These are phyloP conservation scores for Geotrupes spiniger DNA, from an alignment of 2,888 invertebrate species.

Conservation along the genomic window DNA sequence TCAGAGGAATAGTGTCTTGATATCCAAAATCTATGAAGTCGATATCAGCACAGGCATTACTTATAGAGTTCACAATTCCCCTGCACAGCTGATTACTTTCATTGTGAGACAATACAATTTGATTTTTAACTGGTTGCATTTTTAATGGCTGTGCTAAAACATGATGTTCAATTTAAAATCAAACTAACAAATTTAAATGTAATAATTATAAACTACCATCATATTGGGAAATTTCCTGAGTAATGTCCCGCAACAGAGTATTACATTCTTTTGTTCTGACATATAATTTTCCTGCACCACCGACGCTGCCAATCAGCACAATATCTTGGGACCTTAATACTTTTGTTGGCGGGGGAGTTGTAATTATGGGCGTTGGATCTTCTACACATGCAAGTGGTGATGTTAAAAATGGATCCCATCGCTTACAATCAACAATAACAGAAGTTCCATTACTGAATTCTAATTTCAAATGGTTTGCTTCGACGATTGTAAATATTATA, in stretches of 20 bases:
- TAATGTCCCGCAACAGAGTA: constrained; percentile 27
- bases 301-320: constrained; percentile 30
- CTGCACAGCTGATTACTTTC: constrained; percentile 29
- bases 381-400: background rate
- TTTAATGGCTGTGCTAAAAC: constrained; percentile 26
- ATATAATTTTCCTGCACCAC: constrained; percentile 26
- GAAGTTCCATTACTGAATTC: background rate
- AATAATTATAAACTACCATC: constrained; percentile 20
- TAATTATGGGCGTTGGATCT: constrained; percentile 5
- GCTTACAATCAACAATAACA: constrained; percentile 10
- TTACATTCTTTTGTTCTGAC: constrained; percentile 35
- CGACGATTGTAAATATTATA: background rate
- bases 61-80: constrained; percentile 31
- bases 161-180: background rate
- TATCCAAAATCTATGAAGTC: constrained; percentile 38
- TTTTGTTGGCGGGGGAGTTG: background rate
- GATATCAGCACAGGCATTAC: constrained; percentile 26
- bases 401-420: constrained; percentile 23
- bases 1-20: constrained; percentile 29
- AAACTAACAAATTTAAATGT: background rate
- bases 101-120: constrained; percentile 35
- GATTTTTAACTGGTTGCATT: constrained; percentile 30
- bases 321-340: constrained; percentile 16
- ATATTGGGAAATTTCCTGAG: constrained; percentile 18
- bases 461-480: constrained; percentile 16